These are phyloP conservation scores for Corvus cornix DNA, from an alignment of 2,113 vertebrate species.

Conservation along the genomic window DNA sequence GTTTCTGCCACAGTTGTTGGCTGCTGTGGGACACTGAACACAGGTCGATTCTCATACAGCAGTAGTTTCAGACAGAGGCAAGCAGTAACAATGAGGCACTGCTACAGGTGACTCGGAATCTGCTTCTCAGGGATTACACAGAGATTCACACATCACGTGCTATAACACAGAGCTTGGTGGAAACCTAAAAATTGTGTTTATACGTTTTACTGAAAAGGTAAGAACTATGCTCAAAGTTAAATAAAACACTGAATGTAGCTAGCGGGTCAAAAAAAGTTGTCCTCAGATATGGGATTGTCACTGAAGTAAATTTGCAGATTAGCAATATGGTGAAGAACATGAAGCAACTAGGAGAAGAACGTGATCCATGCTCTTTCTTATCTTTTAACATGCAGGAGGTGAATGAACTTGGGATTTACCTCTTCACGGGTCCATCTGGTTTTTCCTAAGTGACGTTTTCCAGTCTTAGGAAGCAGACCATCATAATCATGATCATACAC, in stretches of 20 bases:
- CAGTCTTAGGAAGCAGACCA: conserved; percentile 86
- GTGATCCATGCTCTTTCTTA: neutral
- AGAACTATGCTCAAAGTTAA: neutral
- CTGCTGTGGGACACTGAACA: neutral
- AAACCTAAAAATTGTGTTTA: neutral
- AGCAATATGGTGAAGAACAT: neutral
- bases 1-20: neutral
- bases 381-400: neutral
- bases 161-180: neutral
- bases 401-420: conserved; percentile 72
- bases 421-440: conserved; percentile 98
- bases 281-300: neutral
- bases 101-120: neutral
- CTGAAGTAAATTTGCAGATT: neutral
- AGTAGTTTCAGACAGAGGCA: conserved; percentile 1
- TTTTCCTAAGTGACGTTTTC: conserved; percentile 95
- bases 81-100: neutral
- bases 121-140: neutral
- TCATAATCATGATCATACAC: conserved; percentile 98
- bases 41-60: neutral
- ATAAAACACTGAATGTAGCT: neutral
- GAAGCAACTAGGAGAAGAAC: neutral
- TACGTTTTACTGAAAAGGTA: neutral
- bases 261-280: neutral
- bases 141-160: neutral